Base-by-base conservation (phyloP, 1,140 invertebrate genomes). In the Drosophila trapezifrons region DNA sequence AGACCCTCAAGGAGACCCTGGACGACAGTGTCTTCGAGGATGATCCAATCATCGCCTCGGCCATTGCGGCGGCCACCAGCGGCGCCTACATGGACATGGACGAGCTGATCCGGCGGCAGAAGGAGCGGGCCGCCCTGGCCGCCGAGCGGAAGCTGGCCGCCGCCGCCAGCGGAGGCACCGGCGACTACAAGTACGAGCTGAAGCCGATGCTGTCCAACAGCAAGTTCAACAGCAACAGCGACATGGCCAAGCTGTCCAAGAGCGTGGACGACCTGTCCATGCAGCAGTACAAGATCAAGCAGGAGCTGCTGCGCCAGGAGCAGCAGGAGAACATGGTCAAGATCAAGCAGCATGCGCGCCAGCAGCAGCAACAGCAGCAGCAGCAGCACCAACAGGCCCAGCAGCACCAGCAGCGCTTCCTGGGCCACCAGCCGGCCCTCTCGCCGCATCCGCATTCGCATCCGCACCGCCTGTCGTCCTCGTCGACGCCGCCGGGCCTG, bases 21-120 rank as follows among this genome's bases (percentile, higher is more conserved):
- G 91, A 92, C 43, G 91, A 92, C 63, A 92, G 90, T 20, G 91
- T 92, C 10, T 91, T 92, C 37, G 90, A 92, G 81, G 91, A 92
- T 38, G 91, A 92, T 78, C 91, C 91, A 35, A 91, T 92, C 25
- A 92, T 92, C 29, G 89, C 89, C n/a, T 91, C 91, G 18, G 91
- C 91, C 42, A 92, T 92, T 32, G 91, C 91, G 0, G 91, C 91
- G 2, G 91, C 91, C 42, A 91, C 91, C 42, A 90, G 85, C 10
- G 91, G 91, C 2, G 90, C 90, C 43, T 92, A 80, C 55, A 92
- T 92, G 91, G 91, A 92, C 45, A 92, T 92, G 32, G 90, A 91
- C 12, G 91, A 92, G 69, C 77, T 92, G 22, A 80, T 92, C 32
- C 59, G 81, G 17, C 71, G 90, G 1, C 90, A 91, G 49, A 91